Conservation (phyloP, 35 echinoderm and acorn worm genomes). For the Eucidaris tribuloides region DNA sequence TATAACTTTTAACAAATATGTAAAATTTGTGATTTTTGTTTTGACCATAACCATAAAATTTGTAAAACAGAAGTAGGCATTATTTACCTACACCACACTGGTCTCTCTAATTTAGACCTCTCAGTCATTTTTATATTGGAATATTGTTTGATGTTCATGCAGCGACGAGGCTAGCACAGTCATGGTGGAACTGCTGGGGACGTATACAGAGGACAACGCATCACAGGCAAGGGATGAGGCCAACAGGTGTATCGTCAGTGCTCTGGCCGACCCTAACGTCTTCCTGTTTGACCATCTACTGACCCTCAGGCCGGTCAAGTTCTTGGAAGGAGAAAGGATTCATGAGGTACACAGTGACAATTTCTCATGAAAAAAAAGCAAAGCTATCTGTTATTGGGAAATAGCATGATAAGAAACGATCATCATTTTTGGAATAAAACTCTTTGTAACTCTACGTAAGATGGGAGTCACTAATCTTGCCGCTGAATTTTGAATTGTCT, state of each 20-base stretch:
- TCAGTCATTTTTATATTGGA: background rate
- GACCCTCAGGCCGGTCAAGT: constrained; percentile 88
- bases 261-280: constrained; percentile 75
- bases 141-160: background rate
- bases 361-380: no score
- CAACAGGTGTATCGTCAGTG: constrained; percentile 88
- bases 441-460: no score
- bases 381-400: no score
- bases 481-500: no score
- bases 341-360: no score
- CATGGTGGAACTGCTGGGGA: constrained; percentile 91
- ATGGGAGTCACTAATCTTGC: no score
- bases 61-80: background rate
- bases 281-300: constrained; percentile 96
- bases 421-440: no score
- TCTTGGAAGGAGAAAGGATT: constrained; percentile 92
- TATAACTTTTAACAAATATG: no score
- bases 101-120: background rate
- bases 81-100: background rate
- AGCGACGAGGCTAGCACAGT: constrained; percentile 88
- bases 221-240: constrained; percentile 92
- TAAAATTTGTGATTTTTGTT: no score
- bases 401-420: no score
- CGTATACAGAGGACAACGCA: constrained; percentile 90
- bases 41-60: background rate